Conservation (phyloP, 2,888 invertebrate species). For the Athalia circularis region DNA sequence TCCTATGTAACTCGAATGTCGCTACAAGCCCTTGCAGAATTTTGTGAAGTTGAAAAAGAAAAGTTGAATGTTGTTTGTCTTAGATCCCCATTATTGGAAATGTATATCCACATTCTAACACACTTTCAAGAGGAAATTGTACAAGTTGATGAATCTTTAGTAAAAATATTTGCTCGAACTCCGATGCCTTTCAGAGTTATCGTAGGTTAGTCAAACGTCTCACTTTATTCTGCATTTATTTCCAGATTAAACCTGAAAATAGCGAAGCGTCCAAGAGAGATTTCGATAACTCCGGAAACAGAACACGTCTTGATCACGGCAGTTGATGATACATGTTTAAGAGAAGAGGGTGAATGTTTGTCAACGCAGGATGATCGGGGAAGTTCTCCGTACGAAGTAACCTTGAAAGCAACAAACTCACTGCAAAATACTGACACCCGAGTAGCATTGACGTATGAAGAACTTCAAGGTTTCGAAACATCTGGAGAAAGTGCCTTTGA, state of each 20-base stretch:
- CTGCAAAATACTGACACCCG: not conserved
- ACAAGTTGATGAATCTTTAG: not conserved
- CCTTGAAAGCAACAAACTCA: not conserved
- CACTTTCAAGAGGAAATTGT: too few relatives aligned
- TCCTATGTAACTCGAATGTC: too few relatives aligned
- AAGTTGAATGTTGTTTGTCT: too few relatives aligned
- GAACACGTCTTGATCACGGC: not conserved
- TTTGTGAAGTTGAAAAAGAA: too few relatives aligned
- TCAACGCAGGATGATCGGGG: too few relatives aligned
- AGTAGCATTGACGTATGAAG: slow-evolving; percentile 15
- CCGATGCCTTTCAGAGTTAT: not conserved
- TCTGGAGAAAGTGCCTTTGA: not conserved
- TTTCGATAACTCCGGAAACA: not conserved
- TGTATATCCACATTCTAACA: too few relatives aligned
- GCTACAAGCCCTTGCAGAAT: too few relatives aligned
- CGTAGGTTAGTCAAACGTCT: slow-evolving; percentile 8
- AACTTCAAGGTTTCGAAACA: not conserved
- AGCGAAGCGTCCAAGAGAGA: slow-evolving; percentile 1
- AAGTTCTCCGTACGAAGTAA: too few relatives aligned
- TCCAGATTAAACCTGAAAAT: slow-evolving; percentile 32
- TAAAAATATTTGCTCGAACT: not conserved
- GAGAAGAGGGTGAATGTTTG: too few relatives aligned
- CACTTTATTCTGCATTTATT: slow-evolving; percentile 41
- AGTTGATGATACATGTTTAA: not conserved
- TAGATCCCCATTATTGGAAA: too few relatives aligned